A percentile compares a stretch with the other conserved stretches of the same genome.
Evolutionary conservation across 1,140 invertebrate species (phyloP).

Genomic region (Branchinecta lindahli): DNA sequence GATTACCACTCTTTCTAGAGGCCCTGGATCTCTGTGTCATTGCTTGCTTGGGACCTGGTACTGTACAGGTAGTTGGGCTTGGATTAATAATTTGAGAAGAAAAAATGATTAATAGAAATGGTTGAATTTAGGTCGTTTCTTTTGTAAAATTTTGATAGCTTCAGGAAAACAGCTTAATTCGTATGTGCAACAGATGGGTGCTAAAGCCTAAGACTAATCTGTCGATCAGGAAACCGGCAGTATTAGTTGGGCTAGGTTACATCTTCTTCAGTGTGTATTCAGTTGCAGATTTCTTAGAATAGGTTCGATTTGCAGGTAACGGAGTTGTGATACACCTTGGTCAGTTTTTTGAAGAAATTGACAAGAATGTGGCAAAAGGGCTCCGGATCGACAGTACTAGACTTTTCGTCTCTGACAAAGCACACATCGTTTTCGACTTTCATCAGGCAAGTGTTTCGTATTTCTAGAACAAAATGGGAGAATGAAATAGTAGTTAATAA

Average conservation of each 20-base stretch:
- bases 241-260: no score
- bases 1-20: no score
- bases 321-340: slow-evolving; percentile 94
- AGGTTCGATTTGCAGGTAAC: slow-evolving; percentile 58
- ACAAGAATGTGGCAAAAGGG: slow-evolving; percentile 81
- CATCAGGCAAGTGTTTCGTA: slow-evolving; percentile 41
- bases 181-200: no score
- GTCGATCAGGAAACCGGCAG: no score
- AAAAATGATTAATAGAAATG: not conserved
- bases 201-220: no score
- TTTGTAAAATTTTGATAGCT: slow-evolving; percentile 2
- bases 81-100: no score
- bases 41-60: no score
- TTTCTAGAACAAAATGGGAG: not conserved
- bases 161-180: no score
- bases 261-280: no score
- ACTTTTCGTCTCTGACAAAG: slow-evolving; percentile 84
- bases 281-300: no score
- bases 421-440: slow-evolving; percentile 86
- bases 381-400: slow-evolving; percentile 63
- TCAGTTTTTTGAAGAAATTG: slow-evolving; percentile 85
- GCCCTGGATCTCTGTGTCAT: no score
- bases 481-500: not conserved
- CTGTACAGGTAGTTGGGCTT: no score
- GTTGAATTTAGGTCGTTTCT: slow-evolving; percentile 9